A percentile compares a stretch with the other conserved stretches of the same genome.
Conservation (phyloP, 2,888 invertebrate genomes). For the Drosophila infuscata region DNA sequence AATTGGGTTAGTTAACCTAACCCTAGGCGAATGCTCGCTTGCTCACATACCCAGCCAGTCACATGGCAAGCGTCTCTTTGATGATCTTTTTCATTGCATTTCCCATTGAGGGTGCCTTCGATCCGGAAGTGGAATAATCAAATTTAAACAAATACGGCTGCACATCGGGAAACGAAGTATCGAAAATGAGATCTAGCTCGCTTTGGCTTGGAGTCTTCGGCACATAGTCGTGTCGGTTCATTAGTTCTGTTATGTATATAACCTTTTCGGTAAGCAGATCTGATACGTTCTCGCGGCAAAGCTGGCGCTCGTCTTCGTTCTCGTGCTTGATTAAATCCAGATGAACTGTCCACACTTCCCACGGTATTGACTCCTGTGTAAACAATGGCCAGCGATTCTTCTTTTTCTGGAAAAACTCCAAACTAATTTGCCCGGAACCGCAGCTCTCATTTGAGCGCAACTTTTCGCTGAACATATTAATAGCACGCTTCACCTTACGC, state of each 20-base stretch:
- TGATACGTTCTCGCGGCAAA: conserved; percentile 94
- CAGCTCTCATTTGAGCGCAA: conserved; percentile 90
- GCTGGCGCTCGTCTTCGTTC: conserved; percentile 94
- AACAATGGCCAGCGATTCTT: conserved; percentile 94
- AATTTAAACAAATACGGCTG: conserved; percentile 99
- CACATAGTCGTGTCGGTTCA: conserved; percentile 98
- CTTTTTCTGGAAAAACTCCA: conserved; percentile 98
- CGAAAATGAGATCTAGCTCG: conserved; percentile 97
- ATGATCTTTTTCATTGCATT: conserved; percentile 96
- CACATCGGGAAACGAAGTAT: conserved; percentile 95
- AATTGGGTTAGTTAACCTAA: neutral
- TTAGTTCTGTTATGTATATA: conserved; percentile 96
- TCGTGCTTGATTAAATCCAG: conserved; percentile 94
- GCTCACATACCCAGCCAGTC: conserved; percentile 83
- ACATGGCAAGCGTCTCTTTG: conserved; percentile 92
- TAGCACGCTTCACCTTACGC: conserved; percentile 90
- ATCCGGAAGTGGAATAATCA: conserved; percentile 92
- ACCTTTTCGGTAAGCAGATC: conserved; percentile 96
- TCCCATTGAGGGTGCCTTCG: conserved; percentile 92
- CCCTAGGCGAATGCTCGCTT: neutral
- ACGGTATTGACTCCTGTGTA: conserved; percentile 96
- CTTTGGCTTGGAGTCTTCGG: conserved; percentile 97
- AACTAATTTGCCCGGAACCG: conserved; percentile 93
- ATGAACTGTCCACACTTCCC: conserved; percentile 99
- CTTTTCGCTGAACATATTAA: conserved; percentile 91